phyloP scores from a whole-genome alignment of 2,113 vertebrate genomes.

The Formicarius rufipectus region DNA sequence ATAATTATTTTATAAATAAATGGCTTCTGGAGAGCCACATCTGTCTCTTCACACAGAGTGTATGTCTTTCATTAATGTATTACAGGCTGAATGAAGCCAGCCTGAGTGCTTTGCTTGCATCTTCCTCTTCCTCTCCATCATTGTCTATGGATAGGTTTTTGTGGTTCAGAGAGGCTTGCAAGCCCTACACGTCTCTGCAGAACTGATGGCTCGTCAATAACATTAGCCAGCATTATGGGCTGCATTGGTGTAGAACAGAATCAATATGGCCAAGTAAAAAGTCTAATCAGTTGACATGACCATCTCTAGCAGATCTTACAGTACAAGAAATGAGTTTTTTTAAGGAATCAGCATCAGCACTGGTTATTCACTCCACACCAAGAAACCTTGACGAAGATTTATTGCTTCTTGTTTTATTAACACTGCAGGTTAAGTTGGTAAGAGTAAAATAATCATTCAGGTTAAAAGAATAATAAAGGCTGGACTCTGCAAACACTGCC shows the following conservation, averaged over 20 bases:
- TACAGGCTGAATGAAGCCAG: conserved; percentile 57
- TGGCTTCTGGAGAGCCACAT: conserved; percentile 74
- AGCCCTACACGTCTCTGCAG: conserved; percentile 89
- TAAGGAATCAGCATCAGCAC: conserved; percentile 80
- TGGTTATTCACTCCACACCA: conserved; percentile 73
- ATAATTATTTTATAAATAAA: conserved; percentile 87
- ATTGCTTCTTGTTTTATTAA: conserved; percentile 63
- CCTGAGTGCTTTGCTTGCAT: conserved; percentile 84
- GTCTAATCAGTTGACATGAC: conserved; percentile 90
- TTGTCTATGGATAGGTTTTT: conserved; percentile 87
- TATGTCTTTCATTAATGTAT: conserved; percentile 76
- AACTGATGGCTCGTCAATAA: conserved; percentile 98
- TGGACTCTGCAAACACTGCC: neutral
- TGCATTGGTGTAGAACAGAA: conserved; percentile 91
- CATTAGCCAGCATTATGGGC: conserved; percentile 95
- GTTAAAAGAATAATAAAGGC: conserved; percentile 59
- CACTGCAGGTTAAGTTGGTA: conserved; percentile 14
- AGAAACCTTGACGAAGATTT: conserved; percentile 77
- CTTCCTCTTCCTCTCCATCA: conserved; percentile 87
- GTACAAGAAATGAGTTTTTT: conserved; percentile 92
- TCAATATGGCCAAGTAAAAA: conserved; percentile 92
- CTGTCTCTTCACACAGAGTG: conserved; percentile 67
- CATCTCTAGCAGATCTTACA: conserved; percentile 81
- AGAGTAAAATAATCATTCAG: conserved; percentile 50
- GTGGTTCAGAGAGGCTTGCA: conserved; percentile 87